Evolutionary conservation across 2,113 vertebrate species (phyloP).

Genomic region (Hirundichthys speculiger): DNA sequence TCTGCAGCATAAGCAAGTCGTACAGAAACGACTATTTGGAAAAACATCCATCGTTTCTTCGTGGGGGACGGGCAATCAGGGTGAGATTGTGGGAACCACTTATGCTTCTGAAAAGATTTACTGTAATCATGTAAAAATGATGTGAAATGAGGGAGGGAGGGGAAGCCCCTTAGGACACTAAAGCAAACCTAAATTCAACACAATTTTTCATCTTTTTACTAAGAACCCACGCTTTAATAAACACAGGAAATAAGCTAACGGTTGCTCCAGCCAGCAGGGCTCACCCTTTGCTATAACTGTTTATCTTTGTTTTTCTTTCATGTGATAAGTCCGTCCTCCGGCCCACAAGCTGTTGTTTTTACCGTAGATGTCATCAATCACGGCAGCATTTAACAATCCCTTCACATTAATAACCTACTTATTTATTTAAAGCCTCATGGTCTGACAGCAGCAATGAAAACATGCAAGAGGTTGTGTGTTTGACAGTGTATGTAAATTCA

Average conservation of each 20-base stretch:
- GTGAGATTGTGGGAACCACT: neutral
- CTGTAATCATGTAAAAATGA: conserved; percentile 1
- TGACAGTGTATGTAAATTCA: no score
- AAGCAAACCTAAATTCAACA: conserved; percentile 24
- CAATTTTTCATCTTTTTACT: conserved; percentile 36
- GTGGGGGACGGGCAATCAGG: neutral
- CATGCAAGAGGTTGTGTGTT: neutral
- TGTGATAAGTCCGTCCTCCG: conserved; percentile 47
- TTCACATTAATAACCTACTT: conserved; percentile 49
- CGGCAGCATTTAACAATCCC: conserved; percentile 39
- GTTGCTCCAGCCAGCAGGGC: conserved; percentile 18
- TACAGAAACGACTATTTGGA: neutral
- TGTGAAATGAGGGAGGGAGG: neutral
- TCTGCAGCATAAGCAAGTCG: neutral
- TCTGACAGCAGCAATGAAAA: conserved; percentile 34
- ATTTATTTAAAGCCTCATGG: conserved; percentile 36
- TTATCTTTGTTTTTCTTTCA: conserved; percentile 56
- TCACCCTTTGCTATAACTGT: conserved; percentile 32
- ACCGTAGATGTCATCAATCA: conserved; percentile 49
- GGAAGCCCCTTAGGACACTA: conserved; percentile 2
- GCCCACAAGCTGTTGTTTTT: conserved; percentile 52
- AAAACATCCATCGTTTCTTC: neutral
- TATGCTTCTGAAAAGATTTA: neutral
- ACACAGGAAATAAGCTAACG: conserved; percentile 41
- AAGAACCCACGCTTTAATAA: conserved; percentile 11